A percentile compares a stretch with the other conserved stretches of the same genome.
Conservation (phyloP, 2,888 invertebrate species). For the Melieria omissa region DNA sequence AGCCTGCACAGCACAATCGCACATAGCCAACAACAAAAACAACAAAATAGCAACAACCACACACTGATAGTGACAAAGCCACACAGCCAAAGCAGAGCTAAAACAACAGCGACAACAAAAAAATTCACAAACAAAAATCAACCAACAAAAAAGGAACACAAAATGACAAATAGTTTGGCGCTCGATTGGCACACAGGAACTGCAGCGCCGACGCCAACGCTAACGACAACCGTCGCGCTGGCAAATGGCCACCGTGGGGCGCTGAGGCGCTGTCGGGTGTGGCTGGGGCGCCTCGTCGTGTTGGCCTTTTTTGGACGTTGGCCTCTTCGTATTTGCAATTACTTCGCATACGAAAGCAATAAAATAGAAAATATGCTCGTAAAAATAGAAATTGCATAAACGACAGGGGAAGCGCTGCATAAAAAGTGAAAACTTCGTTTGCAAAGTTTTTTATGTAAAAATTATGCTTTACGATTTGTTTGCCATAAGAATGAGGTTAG, state of each 20-base stretch:
- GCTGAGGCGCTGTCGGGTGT: neutral
- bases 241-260: neutral
- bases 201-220: conserved; percentile 14
- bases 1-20: conserved; percentile 16
- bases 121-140: no score
- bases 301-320: neutral
- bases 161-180: conserved; percentile 64
- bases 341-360: conserved; percentile 20
- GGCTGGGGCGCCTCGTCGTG: neutral
- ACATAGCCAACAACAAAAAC: conserved; percentile 12
- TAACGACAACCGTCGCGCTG: neutral
- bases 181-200: conserved; percentile 43
- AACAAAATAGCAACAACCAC: conserved; percentile 21
- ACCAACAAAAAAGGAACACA: conserved; percentile 16
- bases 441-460: neutral
- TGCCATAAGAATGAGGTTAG: neutral
- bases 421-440: conserved; percentile 22
- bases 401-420: no score
- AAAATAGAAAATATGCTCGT: conserved; percentile 18
- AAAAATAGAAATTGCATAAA: neutral
- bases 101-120: neutral
- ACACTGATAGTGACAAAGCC: conserved; percentile 8
- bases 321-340: conserved; percentile 5
- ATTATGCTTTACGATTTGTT: conserved; percentile 34
- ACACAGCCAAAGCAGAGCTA: conserved; percentile 7